phyloP scores from a whole-genome alignment of 2,888 invertebrate genomes.

The Synergus gifuensis region DNA sequence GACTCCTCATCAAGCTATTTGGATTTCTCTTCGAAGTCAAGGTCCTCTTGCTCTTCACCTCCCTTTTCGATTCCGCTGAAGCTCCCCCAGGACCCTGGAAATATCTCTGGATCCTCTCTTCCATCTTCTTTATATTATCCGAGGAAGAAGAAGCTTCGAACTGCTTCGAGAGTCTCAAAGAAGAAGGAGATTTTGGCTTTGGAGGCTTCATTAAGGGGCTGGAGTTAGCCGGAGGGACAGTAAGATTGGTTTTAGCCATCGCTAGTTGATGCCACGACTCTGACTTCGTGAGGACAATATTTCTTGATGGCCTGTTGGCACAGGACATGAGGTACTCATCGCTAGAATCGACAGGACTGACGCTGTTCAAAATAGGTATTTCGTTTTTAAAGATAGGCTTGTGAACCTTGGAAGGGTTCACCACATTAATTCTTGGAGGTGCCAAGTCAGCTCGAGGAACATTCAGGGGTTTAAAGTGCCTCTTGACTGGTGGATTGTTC shows the following conservation, averaged over 20 bases:
- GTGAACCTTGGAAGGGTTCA: conserved; percentile 58
- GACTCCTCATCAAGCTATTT: conserved; percentile 84
- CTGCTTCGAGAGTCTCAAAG: conserved; percentile 87
- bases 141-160: conserved; percentile 83
- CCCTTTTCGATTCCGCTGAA: conserved; percentile 43
- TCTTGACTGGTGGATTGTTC: conserved; percentile 51
- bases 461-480: conserved; percentile 63
- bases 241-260: conserved; percentile 67
- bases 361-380: conserved; percentile 56
- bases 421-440: conserved; percentile 60
- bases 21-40: conserved; percentile 66
- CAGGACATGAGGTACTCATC: conserved; percentile 75
- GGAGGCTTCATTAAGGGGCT: conserved; percentile 72
- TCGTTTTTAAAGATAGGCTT: conserved; percentile 55
- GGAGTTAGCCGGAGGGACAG: conserved; percentile 71
- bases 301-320: conserved; percentile 69
- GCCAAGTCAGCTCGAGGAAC: conserved; percentile 53
- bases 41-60: conserved; percentile 60
- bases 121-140: conserved; percentile 72
- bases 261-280: conserved; percentile 90
- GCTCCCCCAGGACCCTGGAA: conserved; percentile 65
- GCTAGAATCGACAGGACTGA: conserved; percentile 69
- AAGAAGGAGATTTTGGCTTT: conserved; percentile 87
- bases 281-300: conserved; percentile 81
- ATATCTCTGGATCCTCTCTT: conserved; percentile 74